Evolutionary conservation across 2,888 invertebrate species (phyloP), one percentile per base, ranked within the genome.

Genomic region (Trissoscelio sp.): DNA sequence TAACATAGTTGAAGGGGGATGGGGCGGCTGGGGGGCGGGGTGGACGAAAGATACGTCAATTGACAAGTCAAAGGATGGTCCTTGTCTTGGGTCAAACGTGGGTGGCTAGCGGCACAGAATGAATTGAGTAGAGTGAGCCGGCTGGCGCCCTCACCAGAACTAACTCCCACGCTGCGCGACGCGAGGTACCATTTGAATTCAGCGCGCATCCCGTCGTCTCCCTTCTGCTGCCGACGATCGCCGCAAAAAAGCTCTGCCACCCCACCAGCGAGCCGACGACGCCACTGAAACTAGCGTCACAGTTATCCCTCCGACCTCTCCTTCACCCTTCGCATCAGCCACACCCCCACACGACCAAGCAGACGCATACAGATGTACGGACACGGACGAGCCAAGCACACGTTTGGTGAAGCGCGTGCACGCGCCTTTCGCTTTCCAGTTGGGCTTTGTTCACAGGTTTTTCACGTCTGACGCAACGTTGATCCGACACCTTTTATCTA

Each of bases 111-210:
- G 85, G 58, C 78, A 69, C 78, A 84, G 86, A 85, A 83, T 86
- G 85, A 87, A 86, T 88, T 88, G 85, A 86, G 86, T 87, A 86
- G 73, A 89, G 90, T 87, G 89, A 89, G 89, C 89, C 87, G 89
- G 89, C 90, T 89, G 88, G 89, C 91, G 90, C 90, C 91, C 90
- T 90, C 90, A 89, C 89, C 88, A 88, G 89, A 88, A 90, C 89
- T 90, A 88, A 90, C 90, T 88, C 90, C 90, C 90, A 91, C 91
- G 90, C 90, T 89, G 89, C 90, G 90, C 89, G 87, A 85, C 80
- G 74, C 83, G 83, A 85, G 77, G 85, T 86, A 84, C 67, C 81
- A 74, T 78, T 83, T 81, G 60, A 72, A 83, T 80, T 72, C 83
- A 74, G 62, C 83, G 81, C 83, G 79, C 83, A 81, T 78, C 81